Conservation (phyloP, 2,888 invertebrate genomes). For the Drosophila melanocephala region DNA sequence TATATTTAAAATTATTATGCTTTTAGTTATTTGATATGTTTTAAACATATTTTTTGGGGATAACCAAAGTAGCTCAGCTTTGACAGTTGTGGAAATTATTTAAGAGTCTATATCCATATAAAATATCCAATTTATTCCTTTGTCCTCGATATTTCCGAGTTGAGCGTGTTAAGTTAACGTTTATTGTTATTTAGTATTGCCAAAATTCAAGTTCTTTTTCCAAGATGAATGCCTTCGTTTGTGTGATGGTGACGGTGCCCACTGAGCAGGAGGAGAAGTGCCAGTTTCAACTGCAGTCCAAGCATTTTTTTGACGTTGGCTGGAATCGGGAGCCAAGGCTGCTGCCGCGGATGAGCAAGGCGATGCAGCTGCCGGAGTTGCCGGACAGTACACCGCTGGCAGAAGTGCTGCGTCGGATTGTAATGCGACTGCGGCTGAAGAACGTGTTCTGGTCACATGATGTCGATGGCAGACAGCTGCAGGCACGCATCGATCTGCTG, state of each 20-base stretch:
- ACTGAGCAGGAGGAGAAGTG: constrained; percentile 85
- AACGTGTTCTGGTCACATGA: constrained; percentile 87
- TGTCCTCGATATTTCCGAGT: not conserved
- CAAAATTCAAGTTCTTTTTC: constrained; percentile 31
- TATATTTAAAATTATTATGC: no score
- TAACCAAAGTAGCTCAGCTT: constrained; percentile 8
- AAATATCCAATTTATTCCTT: not conserved
- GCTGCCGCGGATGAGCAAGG: constrained; percentile 66
- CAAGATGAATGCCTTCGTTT: constrained; percentile 81
- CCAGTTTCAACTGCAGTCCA: constrained; percentile 4
- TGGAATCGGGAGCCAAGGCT: constrained; percentile 47
- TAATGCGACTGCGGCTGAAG: constrained; percentile 86
- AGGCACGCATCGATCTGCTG: constrained; percentile 87
- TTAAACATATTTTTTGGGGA: not conserved
- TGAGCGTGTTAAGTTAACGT: not conserved
- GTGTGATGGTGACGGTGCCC: constrained; percentile 87
- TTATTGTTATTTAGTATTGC: not conserved
- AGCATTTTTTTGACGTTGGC: not conserved
- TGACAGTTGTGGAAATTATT: not conserved
- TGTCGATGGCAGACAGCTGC: constrained; percentile 85
- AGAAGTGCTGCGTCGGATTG: constrained; percentile 86
- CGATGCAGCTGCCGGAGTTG: constrained; percentile 18
- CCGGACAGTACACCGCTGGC: constrained; percentile 48
- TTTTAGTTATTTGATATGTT: not conserved
- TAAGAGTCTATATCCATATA: not conserved